A percentile compares a stretch with the other conserved stretches of the same genome.
These are phyloP conservation scores for Mareca penelope DNA, from an alignment of 2,797 vertebrate genomes.

Conservation along the genomic window DNA sequence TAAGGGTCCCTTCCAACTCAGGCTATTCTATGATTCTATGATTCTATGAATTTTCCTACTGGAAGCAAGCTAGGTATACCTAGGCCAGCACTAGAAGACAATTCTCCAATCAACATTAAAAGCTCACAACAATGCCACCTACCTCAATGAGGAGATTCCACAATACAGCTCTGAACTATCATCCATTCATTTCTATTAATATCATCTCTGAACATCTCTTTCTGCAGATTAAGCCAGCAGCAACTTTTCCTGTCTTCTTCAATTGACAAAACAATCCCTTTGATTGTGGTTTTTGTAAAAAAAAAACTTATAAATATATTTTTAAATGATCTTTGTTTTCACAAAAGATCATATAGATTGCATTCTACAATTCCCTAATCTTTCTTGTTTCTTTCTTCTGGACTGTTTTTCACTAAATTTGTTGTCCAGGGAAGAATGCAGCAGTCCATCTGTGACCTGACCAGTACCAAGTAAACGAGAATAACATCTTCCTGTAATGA, in stretches of 20 bases:
- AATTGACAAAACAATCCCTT: not conserved
- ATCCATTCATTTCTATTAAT: not conserved
- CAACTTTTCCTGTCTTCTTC: not conserved
- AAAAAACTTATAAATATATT: not conserved
- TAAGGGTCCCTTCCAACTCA: too few relatives aligned
- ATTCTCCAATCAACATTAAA: not conserved
- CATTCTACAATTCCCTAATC: not conserved
- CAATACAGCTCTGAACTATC: not conserved
- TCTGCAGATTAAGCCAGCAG: not conserved
- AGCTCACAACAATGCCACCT: not conserved
- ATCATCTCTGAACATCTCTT: not conserved
- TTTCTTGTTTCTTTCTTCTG: not conserved
- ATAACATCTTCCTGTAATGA: slow-evolving; percentile 16
- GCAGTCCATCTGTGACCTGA: not conserved
- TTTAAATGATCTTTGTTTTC: not conserved
- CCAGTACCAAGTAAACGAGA: not conserved
- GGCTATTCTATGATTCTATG: too few relatives aligned
- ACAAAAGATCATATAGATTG: not conserved
- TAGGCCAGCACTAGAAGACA: not conserved
- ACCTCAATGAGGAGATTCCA: not conserved
- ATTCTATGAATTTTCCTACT: slow-evolving; percentile 12
- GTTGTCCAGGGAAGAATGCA: not conserved
- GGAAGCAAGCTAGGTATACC: not conserved
- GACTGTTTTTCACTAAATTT: not conserved
- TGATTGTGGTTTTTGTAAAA: not conserved